These are phyloP conservation scores for Beris morrisii DNA, from an alignment of 2,888 invertebrate species.

Conservation along the genomic window DNA sequence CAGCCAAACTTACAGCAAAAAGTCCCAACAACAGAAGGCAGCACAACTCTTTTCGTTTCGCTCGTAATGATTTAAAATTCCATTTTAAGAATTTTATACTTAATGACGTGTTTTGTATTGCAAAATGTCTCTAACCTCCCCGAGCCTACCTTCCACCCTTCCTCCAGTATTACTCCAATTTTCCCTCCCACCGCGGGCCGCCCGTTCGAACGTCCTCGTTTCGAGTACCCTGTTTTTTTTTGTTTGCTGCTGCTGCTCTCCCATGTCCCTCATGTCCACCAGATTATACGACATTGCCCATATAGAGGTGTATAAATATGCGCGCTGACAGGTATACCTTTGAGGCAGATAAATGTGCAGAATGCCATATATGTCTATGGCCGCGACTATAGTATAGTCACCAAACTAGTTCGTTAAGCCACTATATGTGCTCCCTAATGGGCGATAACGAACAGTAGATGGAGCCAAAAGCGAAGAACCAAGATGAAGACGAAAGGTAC, in stretches of 20 bases:
- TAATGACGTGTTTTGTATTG: slow-evolving; percentile 57
- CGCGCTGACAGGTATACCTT: slow-evolving; percentile 42
- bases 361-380: slow-evolving; percentile 21
- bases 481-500: too few species aligned
- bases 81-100: slow-evolving; percentile 59
- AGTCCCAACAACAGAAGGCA: too few species aligned
- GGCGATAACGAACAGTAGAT: slow-evolving; percentile 8
- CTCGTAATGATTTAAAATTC: slow-evolving; percentile 56
- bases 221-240: slow-evolving; percentile 13
- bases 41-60: slow-evolving; percentile 30
- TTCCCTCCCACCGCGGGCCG: not conserved
- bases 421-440: slow-evolving; percentile 41
- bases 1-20: too few species aligned
- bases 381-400: slow-evolving; percentile 38
- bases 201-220: not conserved
- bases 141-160: not conserved
- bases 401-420: slow-evolving; percentile 54
- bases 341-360: slow-evolving; percentile 43
- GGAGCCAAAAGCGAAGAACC: too few species aligned
- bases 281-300: slow-evolving; percentile 20
- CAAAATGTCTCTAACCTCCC: slow-evolving; percentile 16
- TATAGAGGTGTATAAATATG: slow-evolving; percentile 35
- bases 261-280: slow-evolving; percentile 7
- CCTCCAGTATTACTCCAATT: not conserved
- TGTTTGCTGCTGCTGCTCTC: not conserved